These are phyloP conservation scores for Thalpophila matura DNA, from an alignment of 2,888 invertebrate species.

Conservation along the genomic window DNA sequence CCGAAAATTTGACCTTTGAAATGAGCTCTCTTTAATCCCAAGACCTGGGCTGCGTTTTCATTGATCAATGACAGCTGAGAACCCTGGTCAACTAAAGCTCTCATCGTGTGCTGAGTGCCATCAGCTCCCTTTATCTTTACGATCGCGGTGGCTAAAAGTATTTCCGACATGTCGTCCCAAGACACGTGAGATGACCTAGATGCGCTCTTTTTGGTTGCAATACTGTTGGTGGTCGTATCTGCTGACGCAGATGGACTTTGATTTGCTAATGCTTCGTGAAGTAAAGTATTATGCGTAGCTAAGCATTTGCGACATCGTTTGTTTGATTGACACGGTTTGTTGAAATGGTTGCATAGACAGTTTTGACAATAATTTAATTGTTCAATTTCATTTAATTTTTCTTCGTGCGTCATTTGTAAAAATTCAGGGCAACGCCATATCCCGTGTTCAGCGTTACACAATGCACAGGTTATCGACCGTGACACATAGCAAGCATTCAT, in stretches of 20 bases:
- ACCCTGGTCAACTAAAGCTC: slow-evolving; percentile 7
- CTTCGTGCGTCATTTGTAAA: slow-evolving; percentile 8
- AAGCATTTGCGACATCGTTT: slow-evolving; percentile 11
- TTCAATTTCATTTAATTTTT: neutral
- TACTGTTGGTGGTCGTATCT: neutral
- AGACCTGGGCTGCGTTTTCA: slow-evolving; percentile 3
- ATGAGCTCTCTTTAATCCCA: neutral
- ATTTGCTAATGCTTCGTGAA: slow-evolving; percentile 7
- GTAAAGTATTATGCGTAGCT: slow-evolving; percentile 1
- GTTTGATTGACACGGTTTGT: slow-evolving; percentile 6
- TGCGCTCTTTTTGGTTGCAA: neutral
- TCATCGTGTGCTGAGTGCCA: neutral
- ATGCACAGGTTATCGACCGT: neutral
- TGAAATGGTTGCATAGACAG: slow-evolving; percentile 8
- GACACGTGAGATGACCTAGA: slow-evolving; percentile 1
- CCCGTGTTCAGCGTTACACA: no score
- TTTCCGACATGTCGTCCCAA: neutral
- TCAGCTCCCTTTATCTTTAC: neutral
- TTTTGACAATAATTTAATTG: slow-evolving; percentile 14
- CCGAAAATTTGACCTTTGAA: neutral
- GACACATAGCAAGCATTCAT: neutral
- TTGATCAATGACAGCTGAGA: slow-evolving; percentile 1
- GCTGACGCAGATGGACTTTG: neutral
- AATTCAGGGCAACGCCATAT: slow-evolving; percentile 14
- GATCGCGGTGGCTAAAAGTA: neutral